Evolutionary conservation across 92 coral and sea anemone genomes (phyloP).

Genomic region (Porites cylindrica): DNA sequence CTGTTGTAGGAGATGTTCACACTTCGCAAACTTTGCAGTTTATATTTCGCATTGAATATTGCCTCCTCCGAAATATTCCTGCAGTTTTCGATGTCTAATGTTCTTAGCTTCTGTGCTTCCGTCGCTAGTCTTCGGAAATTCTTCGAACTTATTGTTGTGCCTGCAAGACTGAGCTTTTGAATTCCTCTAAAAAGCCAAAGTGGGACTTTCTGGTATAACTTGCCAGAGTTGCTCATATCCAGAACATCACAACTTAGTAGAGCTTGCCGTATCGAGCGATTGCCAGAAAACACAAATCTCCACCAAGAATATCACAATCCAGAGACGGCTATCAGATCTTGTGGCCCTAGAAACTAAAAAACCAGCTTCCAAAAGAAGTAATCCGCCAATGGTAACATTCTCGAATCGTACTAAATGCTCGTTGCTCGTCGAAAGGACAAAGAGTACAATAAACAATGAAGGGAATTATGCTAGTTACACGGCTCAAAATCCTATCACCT

Average conservation of each 20-base stretch:
- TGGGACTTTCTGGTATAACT: background rate
- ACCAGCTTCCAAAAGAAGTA: background rate
- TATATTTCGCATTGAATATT: background rate
- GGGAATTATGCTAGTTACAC: background rate
- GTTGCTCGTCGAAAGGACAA: conserved; percentile 1
- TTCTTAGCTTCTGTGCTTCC: too few relatives aligned
- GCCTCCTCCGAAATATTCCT: background rate
- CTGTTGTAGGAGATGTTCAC: background rate
- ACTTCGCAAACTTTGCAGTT: background rate
- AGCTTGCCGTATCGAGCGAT: background rate
- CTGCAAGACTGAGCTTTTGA: too few relatives aligned
- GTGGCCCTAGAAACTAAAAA: background rate
- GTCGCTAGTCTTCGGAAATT: too few relatives aligned
- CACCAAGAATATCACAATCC: conserved; percentile 1
- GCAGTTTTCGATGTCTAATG: too few relatives aligned
- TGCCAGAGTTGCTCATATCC: background rate
- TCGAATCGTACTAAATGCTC: background rate
- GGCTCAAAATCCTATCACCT: too few relatives aligned
- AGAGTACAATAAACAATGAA: background rate
- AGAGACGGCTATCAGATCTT: background rate
- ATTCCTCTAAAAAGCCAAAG: too few relatives aligned
- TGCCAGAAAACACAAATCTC: background rate
- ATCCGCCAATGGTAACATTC: background rate
- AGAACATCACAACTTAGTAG: background rate
- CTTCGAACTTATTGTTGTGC: too few relatives aligned